A percentile compares a stretch with the other conserved stretches of the same genome.
Evolutionary conservation across 2,797 vertebrate genomes (phyloP).

Genomic region (Acropternis orthonyx): DNA sequence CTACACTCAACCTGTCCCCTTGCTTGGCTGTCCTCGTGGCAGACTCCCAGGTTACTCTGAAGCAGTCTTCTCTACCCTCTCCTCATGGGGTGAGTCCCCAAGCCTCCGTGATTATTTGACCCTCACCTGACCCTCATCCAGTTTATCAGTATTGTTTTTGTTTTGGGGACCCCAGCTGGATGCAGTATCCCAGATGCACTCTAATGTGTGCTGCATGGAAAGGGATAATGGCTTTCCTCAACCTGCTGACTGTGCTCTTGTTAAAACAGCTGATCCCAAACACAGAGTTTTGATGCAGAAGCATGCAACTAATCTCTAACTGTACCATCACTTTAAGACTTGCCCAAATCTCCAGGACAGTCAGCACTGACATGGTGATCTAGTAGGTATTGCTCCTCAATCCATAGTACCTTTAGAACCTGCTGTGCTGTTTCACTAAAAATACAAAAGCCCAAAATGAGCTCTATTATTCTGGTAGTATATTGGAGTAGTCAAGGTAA

Average conservation of each 20-base stretch:
- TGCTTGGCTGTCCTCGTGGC: background rate
- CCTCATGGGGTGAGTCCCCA: background rate
- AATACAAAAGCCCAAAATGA: background rate
- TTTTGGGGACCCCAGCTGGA: background rate
- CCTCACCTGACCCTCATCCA: background rate
- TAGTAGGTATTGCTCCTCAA: background rate
- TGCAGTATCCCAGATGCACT: background rate
- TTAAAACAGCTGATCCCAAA: background rate
- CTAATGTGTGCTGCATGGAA: background rate
- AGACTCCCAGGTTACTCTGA: background rate
- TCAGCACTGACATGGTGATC: background rate
- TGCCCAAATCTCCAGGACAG: background rate
- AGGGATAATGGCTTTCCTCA: background rate
- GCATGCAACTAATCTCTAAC: background rate
- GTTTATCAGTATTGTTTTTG: background rate
- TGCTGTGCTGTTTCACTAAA: background rate
- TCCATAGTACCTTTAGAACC: background rate
- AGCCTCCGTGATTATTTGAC: background rate
- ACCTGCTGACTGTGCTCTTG: background rate
- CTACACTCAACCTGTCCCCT: background rate
- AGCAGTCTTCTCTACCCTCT: background rate
- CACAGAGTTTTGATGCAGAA: background rate
- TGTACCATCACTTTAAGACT: background rate
- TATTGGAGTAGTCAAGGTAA: background rate
- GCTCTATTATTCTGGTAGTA: background rate